Conservation (phyloP, 1,140 invertebrate species). For the Neuroterus valhalla region DNA sequence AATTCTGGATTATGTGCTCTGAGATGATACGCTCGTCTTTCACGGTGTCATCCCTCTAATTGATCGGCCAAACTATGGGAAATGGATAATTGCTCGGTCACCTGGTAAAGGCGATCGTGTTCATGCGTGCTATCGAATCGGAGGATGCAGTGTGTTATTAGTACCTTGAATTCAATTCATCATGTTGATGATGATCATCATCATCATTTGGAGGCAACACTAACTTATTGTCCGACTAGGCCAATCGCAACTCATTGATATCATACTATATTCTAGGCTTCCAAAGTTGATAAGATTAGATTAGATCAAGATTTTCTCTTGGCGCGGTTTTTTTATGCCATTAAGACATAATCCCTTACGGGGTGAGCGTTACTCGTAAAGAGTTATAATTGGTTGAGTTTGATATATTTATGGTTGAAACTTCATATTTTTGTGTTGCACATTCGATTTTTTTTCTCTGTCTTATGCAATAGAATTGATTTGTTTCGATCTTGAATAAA, state of each 20-base stretch:
- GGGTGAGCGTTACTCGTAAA: no score
- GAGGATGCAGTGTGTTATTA: slow-evolving; percentile 8
- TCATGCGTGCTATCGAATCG: slow-evolving; percentile 19
- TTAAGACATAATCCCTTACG: no score
- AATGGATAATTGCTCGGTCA: slow-evolving; percentile 23
- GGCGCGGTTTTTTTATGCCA: no score
- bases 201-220: background rate
- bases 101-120: slow-evolving; percentile 18
- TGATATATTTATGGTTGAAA: no score
- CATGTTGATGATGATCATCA: slow-evolving; percentile 12
- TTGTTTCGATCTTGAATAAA: no score
- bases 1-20: background rate
- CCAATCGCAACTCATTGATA: background rate
- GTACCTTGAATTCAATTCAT: slow-evolving; percentile 12
- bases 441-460: no score
- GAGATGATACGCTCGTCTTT: slow-evolving; percentile 8
- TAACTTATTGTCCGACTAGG: background rate
- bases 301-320: no score
- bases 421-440: no score
- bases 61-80: slow-evolving; percentile 7
- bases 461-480: no score
- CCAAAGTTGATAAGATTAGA: no score
- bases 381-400: no score
- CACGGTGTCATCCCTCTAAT: background rate
- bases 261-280: no score